Evolutionary conservation across 2,888 invertebrate genomes (phyloP).

Genomic region (Morpho helenor): DNA sequence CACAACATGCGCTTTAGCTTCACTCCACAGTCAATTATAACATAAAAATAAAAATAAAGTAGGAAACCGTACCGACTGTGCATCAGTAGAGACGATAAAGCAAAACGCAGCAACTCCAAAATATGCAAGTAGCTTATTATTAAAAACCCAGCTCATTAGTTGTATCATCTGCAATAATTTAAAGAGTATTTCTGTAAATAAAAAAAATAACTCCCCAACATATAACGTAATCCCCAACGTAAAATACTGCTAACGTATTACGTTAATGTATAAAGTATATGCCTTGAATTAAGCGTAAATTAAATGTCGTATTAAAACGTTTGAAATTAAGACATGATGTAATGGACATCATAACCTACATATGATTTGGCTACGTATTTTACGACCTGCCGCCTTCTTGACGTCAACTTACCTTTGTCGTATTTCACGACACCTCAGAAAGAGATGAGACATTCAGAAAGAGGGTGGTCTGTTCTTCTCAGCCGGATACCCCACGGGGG

Average conservation of each 20-base stretch:
- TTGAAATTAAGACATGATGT: neutral
- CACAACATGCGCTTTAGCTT: neutral
- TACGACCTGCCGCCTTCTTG: no score
- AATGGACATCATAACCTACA: neutral
- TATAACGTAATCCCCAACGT: neutral
- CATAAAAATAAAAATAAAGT: neutral
- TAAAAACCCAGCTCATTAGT: constrained; percentile 33
- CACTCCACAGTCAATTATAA: neutral
- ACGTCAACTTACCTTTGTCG: no score
- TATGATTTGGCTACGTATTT: no score
- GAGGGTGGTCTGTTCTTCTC: no score
- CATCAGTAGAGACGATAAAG: constrained; percentile 43
- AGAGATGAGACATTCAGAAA: no score
- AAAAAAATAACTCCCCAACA: neutral
- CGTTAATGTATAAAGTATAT: neutral
- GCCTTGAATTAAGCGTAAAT: neutral
- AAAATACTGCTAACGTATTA: neutral
- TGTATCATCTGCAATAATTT: constrained; percentile 31
- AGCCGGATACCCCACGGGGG: no score
- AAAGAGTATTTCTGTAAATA: neutral
- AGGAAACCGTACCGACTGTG: neutral
- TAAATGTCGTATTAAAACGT: neutral
- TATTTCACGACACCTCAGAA: no score
- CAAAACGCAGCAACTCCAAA: constrained; percentile 48
- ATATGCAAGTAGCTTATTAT: constrained; percentile 52